Conservation (phyloP, 2,113 vertebrate species). For the Ondatra zibethicus region DNA sequence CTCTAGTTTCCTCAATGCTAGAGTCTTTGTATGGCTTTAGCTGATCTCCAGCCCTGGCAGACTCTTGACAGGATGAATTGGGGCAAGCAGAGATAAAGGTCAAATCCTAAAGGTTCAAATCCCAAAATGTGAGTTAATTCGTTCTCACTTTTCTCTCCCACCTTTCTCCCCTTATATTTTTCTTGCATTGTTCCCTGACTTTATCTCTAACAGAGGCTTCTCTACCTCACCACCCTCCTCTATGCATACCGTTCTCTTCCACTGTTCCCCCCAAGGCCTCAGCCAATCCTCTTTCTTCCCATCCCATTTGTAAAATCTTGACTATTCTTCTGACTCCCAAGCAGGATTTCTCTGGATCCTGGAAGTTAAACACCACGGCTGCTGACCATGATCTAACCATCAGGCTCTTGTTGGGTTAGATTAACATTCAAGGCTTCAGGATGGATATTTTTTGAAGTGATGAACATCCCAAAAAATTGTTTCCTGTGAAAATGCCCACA, state of each 20-base stretch:
- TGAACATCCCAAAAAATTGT: neutral
- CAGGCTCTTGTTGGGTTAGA: neutral
- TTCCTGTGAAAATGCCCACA: neutral
- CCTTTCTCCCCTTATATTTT: rapidly evolving
- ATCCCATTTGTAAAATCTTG: neutral
- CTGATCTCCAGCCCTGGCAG: neutral
- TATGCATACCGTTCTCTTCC: rapidly evolving
- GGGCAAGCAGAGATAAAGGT: neutral
- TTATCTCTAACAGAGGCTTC: neutral
- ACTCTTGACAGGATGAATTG: neutral
- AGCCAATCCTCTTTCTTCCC: neutral
- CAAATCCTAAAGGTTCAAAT: neutral
- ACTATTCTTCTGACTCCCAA: neutral
- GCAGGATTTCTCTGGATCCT: neutral
- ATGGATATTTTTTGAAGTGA: neutral
- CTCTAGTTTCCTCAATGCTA: neutral
- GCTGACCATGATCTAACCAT: neutral
- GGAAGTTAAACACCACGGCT: neutral
- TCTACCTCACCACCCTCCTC: no score
- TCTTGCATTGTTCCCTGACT: no score
- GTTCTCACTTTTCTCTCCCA: neutral
- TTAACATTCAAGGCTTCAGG: neutral
- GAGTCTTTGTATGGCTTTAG: neutral
- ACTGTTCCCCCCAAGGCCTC: no score
- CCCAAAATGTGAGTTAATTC: neutral